These are phyloP conservation scores for Alosa sapidissima DNA, from an alignment of 2,797 vertebrate species.

Conservation along the genomic window DNA sequence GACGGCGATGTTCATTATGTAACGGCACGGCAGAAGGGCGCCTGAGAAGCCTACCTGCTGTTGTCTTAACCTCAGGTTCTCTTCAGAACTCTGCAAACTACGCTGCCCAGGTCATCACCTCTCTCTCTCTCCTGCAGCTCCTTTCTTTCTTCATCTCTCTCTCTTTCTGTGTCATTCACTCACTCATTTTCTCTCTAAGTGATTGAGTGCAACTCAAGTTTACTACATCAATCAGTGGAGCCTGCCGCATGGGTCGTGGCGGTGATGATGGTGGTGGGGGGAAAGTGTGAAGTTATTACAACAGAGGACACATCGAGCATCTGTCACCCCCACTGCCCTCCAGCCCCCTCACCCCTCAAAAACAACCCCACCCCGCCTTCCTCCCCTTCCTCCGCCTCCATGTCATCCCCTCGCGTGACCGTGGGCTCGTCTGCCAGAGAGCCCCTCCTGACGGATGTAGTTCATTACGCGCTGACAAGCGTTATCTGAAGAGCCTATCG, in stretches of 20 bases:
- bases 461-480: conserved; percentile 8
- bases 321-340: background rate
- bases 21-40: background rate
- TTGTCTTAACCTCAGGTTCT: background rate
- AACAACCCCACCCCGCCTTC: background rate
- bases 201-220: background rate
- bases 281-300: background rate
- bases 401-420: background rate
- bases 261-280: background rate
- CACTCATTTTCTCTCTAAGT: background rate
- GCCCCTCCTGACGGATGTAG: conserved; percentile 1
- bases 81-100: background rate
- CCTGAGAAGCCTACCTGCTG: conserved; percentile 5
- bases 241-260: background rate
- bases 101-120: background rate
- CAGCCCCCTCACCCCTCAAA: background rate
- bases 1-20: background rate
- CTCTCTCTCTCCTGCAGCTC: background rate
- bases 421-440: background rate
- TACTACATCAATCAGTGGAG: background rate
- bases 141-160: background rate
- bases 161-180: background rate
- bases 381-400: background rate
- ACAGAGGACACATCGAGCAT: background rate
- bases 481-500: background rate